Evolutionary conservation across 2,113 vertebrate species (phyloP), one percentile per base, ranked within the genome.

Genomic region (Sapajus apella): DNA sequence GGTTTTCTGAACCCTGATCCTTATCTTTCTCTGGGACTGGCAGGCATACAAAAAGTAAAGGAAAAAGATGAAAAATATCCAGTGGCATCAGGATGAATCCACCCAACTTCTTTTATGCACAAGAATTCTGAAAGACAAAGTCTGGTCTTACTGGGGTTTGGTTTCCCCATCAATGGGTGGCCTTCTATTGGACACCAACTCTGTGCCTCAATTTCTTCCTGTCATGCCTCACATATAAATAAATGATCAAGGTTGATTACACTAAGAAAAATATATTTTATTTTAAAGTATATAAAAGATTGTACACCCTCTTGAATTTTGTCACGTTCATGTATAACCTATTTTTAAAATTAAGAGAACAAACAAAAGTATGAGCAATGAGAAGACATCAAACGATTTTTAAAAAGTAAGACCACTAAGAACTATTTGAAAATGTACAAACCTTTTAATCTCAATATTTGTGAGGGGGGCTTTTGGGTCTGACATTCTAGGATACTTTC

Each of bases 1-100:
- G 82, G 43, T 21, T 96, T 87, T 98, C 81, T 82, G 90, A 97
- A 35, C 80, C 37, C 40, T 56, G 96, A 85, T 85, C 27, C 81
- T 91, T 97, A 88, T 94, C 93, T 94, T 93, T 94, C 55, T 61
- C 72, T 37, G 40, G 37, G 50, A 50, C 87, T 97, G 89, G 87
- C 80, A 82, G 56, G 64, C 61, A 61, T 11, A 93, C 90, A 96
- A 70, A 96, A 96, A 97, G 96, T 93, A 86, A 76, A 76, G n/a
- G 5, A 55, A 83, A 82, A 75, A 50, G 80, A 95, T 93, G 52
- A 96, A 97, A 98, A 97, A 9, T 1, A 95, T 81, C 40, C 32
- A 89, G 66, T n/a, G 52, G n/a, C 86, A 95, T 77, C 82, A 95
- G 89, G 79, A 87, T 75, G 27, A 73, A 27, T 12, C 37, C 27